A percentile compares a stretch with the other conserved stretches of the same genome.
Evolutionary conservation across 1,140 invertebrate species (phyloP).

Genomic region (Drosophila burlai): DNA sequence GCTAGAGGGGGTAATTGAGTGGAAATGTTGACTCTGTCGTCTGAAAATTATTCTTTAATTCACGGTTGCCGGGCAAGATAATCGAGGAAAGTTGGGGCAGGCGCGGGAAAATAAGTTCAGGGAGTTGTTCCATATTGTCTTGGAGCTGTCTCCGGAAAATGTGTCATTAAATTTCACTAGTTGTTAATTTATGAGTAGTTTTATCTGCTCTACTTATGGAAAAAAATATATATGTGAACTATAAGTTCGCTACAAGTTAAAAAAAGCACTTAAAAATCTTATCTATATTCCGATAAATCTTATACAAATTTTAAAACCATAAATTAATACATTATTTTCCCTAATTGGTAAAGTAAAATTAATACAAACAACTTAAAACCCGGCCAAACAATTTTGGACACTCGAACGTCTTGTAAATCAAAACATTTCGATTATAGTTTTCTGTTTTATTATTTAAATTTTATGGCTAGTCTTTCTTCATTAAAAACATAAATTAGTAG

Average conservation of each 20-base stretch:
- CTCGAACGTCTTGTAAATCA: constrained; percentile 22
- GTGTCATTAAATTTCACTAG: constrained; percentile 9
- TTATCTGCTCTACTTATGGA: background rate
- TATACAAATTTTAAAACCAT: constrained; percentile 1
- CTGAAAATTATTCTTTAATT: constrained; percentile 42
- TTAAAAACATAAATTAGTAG: constrained; percentile 24
- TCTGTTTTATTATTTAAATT: constrained; percentile 18
- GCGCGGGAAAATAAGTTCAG: constrained; percentile 8
- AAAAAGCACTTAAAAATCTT: constrained; percentile 1
- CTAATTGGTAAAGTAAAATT: background rate
- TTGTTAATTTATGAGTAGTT: background rate
- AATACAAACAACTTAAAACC: background rate
- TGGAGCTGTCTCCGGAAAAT: constrained; percentile 1
- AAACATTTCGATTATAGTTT: constrained; percentile 10
- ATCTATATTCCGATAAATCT: background rate
- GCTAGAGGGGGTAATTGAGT: constrained; percentile 42
- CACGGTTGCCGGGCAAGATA: constrained; percentile 26
- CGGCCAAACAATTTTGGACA: background rate
- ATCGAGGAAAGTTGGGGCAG: constrained; percentile 19
- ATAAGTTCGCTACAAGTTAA: no score
- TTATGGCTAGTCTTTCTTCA: constrained; percentile 11
- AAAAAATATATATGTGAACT: background rate
- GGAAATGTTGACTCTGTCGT: constrained; percentile 32
- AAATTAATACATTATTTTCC: background rate
- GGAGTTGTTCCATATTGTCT: constrained; percentile 13